phyloP scores from a whole-genome alignment of 1,140 invertebrate genomes.

The Pomacea maculata region DNA sequence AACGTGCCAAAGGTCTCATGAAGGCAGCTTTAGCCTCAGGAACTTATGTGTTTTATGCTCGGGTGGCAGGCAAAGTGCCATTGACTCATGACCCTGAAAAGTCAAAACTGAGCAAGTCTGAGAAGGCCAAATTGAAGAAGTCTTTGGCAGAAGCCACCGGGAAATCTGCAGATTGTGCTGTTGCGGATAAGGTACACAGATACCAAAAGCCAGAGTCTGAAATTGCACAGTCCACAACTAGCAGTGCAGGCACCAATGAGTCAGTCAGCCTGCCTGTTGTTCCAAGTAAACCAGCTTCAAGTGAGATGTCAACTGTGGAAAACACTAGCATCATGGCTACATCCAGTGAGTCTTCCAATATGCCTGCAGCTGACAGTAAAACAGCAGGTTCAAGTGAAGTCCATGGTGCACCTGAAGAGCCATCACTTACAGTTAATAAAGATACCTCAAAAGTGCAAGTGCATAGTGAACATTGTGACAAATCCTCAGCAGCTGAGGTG shows the following conservation, averaged over 20 bases:
- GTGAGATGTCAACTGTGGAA: background rate
- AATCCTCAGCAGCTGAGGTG: background rate
- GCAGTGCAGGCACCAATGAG: no score
- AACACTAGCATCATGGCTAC: no score
- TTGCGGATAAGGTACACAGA: background rate
- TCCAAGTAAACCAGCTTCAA: background rate
- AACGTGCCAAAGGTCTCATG: constrained; percentile 35
- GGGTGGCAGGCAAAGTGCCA: constrained; percentile 34
- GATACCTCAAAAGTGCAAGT: background rate
- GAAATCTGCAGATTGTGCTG: background rate
- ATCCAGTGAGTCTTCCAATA: no score
- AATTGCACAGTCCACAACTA: no score
- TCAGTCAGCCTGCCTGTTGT: background rate
- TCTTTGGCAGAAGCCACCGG: background rate
- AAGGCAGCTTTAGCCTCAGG: constrained; percentile 25
- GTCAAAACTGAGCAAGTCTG: background rate
- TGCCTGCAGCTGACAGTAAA: background rate
- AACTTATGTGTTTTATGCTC: constrained; percentile 27
- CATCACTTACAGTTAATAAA: background rate
- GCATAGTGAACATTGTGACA: background rate
- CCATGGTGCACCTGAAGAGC: background rate
- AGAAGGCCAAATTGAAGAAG: constrained; percentile 15
- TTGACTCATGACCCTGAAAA: constrained; percentile 28
- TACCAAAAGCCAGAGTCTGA: background rate
- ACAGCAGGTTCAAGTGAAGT: background rate